These are phyloP conservation scores for Hiodon tergisus DNA, from an alignment of 2,113 vertebrate genomes.

Conservation along the genomic window DNA sequence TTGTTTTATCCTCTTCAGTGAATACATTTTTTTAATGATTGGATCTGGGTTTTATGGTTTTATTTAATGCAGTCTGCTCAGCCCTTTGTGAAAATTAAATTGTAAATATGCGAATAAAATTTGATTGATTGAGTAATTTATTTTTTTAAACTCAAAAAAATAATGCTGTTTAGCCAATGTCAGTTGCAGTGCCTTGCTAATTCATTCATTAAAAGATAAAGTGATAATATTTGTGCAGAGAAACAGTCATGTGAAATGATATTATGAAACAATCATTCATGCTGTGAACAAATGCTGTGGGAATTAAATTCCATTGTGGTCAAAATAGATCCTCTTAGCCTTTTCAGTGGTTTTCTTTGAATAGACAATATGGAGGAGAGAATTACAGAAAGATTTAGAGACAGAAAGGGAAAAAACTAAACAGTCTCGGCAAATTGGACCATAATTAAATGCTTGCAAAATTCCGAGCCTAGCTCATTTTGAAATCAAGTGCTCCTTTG, in stretches of 20 bases:
- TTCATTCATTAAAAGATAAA: no score
- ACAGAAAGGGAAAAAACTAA: slow-evolving; percentile 57
- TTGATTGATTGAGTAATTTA: no score
- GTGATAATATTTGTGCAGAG: neutral
- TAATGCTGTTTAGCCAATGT: no score
- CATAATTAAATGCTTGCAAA: slow-evolving; percentile 94
- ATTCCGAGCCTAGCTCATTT: slow-evolving; percentile 85
- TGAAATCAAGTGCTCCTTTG: slow-evolving; percentile 89
- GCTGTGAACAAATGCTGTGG: slow-evolving; percentile 33
- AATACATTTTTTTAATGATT: no score
- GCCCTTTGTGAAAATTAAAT: no score
- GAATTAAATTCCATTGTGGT: slow-evolving; percentile 34
- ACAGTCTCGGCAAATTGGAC: slow-evolving; percentile 76
- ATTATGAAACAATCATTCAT: slow-evolving; percentile 35
- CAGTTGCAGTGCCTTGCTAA: no score
- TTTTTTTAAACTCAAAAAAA: no score
- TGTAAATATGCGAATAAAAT: no score
- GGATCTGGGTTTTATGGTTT: no score
- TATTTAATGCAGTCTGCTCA: no score
- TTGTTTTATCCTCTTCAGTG: no score
- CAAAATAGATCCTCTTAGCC: slow-evolving; percentile 23
- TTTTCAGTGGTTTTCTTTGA: slow-evolving; percentile 38
- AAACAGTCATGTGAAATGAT: slow-evolving; percentile 24
- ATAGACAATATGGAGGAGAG: slow-evolving; percentile 33
- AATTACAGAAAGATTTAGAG: slow-evolving; percentile 34